phyloP scores from a whole-genome alignment of 2,113 vertebrate species.

The Isurus oxyrinchus region DNA sequence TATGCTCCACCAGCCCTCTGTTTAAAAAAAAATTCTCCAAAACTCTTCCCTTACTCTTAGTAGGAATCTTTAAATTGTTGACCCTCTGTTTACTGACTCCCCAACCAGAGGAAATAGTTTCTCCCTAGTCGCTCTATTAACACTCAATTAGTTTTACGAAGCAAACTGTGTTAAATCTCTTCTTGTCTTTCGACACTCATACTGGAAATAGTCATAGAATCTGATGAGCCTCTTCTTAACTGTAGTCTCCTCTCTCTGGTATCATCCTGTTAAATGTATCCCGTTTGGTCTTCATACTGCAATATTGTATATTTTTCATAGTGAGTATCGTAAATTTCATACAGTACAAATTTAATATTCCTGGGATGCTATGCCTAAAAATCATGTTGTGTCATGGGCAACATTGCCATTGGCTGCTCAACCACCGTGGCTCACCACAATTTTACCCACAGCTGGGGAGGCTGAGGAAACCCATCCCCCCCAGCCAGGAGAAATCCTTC shows the following conservation, averaged over 20 bases:
- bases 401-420: background rate
- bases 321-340: background rate
- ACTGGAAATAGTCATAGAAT: background rate
- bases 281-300: background rate
- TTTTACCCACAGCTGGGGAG: background rate
- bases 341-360: background rate
- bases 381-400: background rate
- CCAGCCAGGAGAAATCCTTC: too few relatives aligned
- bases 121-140: background rate
- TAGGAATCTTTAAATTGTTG: background rate
- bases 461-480: too few relatives aligned
- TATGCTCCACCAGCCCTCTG: background rate
- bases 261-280: background rate
- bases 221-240: background rate
- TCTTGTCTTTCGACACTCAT: background rate
- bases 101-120: background rate
- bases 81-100: background rate
- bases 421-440: background rate
- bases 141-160: background rate
- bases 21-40: background rate
- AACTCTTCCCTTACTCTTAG: background rate
- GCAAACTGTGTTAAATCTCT: background rate
- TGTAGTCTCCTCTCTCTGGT: background rate
- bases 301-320: background rate
- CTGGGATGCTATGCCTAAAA: background rate